Base-by-base conservation (phyloP, 2,113 vertebrate species). In the Phrynocephalus versicolor region DNA sequence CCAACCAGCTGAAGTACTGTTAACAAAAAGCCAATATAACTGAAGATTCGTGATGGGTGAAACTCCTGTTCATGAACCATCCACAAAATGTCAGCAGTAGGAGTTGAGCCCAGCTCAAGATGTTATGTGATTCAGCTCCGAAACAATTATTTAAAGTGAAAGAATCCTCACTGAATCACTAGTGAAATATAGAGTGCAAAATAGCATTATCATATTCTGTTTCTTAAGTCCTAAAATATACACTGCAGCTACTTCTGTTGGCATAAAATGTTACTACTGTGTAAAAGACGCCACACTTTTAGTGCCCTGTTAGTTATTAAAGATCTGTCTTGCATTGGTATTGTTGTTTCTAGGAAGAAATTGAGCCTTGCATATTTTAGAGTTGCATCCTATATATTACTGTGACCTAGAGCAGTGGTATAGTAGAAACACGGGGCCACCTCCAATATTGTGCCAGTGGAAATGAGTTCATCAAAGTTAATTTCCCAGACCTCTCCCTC, bases 11-110 rank as follows among this genome's bases (percentile, higher is more conserved):
- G 62, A 80, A 90, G 1, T 62, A 71, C 57, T 87, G 45, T 72
- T 71, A 86, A 55, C 9, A 33, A 74, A 74, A 70, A 91, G 41
- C 62, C 62, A 85, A 57, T 41, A 74, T 88, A 89, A 90, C 87
- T 89, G 88, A 81, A 84, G 88, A 83, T 83, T 89, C 73, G 79
- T 83, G 39, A 85, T 55, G 82, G 79, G 87, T 85, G 60, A 87
- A 88, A 85, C 62, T 85, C 64, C 62, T 92, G 90, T 85, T 89
- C 88, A 82, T 76, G 73, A 83, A 79, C 45, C 85, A 90, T 92
- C 85, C 84, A 84, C 57, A 85, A 51, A 92, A 87, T 74, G 55
- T 41, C 73, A 74, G 41, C 69, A 58, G 83, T 3, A 88, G 76
- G 75, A 89, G 57, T 89, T 86, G 81, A 90, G n/a, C 21, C 75